A percentile compares a stretch with the other conserved stretches of the same genome.
phyloP scores from a whole-genome alignment of 2,797 vertebrate species.

The Pteronotus mesoamericanus region DNA sequence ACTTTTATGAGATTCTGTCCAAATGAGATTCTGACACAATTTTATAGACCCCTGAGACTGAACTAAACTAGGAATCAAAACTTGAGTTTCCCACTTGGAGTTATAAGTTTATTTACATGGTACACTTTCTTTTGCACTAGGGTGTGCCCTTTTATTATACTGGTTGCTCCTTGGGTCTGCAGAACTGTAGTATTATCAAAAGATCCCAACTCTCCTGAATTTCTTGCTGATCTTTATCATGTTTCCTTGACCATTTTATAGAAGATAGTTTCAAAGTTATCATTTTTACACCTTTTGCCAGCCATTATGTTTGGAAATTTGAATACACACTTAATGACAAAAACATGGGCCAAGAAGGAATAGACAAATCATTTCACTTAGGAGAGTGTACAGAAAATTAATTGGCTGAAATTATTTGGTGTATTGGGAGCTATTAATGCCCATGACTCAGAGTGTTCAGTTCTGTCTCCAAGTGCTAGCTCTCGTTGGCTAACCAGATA shows the following conservation, averaged over 20 bases:
- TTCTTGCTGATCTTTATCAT: neutral
- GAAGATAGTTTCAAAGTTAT: neutral
- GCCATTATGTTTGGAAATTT: neutral
- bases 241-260: neutral
- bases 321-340: neutral
- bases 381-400: neutral
- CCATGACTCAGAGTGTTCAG: neutral
- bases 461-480: neutral
- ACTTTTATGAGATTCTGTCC: conserved; percentile 2
- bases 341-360: neutral
- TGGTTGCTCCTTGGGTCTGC: neutral
- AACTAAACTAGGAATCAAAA: conserved; percentile 6
- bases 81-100: neutral
- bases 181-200: neutral
- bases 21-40: neutral
- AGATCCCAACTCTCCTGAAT: neutral
- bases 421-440: neutral
- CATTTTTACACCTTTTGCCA: neutral
- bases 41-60: neutral
- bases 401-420: neutral
- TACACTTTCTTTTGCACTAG: neutral
- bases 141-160: neutral
- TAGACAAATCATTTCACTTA: neutral
- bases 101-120: conserved; percentile 26
- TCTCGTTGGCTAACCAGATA: neutral